Percentiles rank a stretch among this genome's conserved stretches.
Evolutionary conservation across 2,797 vertebrate species (phyloP).

Genomic region (Hydrophis major): DNA sequence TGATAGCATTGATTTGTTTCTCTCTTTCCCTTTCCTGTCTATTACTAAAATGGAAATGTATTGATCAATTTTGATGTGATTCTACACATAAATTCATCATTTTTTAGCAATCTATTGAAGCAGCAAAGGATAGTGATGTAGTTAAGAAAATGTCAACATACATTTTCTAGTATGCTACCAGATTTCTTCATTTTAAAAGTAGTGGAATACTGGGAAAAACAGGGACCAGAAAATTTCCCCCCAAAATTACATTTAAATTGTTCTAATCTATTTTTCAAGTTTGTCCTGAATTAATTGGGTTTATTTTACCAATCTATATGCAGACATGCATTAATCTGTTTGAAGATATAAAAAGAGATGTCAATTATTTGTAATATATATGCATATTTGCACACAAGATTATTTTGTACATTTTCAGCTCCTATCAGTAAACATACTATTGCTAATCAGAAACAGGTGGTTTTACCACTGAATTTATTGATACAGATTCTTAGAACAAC

Average conservation of each 20-base stretch:
- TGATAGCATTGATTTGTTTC: background rate
- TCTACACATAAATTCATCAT: background rate
- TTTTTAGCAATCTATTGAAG: background rate
- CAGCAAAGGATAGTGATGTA: background rate
- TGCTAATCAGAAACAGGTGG: background rate
- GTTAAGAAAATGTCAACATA: background rate
- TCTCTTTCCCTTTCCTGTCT: background rate
- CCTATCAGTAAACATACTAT: background rate
- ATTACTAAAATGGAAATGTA: background rate
- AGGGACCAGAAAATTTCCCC: background rate
- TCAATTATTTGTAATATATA: background rate
- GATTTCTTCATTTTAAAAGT: too few species aligned
- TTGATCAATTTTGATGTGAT: background rate
- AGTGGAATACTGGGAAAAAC: too few species aligned
- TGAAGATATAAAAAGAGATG: background rate
- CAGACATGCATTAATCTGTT: background rate
- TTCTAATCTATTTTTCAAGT: background rate
- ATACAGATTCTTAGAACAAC: background rate
- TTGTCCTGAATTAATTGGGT: background rate
- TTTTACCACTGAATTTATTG: background rate
- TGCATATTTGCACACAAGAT: background rate
- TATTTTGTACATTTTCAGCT: background rate
- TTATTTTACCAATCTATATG: background rate
- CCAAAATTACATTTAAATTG: background rate
- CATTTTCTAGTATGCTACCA: too few species aligned